A percentile compares a stretch with the other conserved stretches of the same genome.
Conservation (phyloP, 2,113 vertebrate species). For the Salvelinus fontinalis region DNA sequence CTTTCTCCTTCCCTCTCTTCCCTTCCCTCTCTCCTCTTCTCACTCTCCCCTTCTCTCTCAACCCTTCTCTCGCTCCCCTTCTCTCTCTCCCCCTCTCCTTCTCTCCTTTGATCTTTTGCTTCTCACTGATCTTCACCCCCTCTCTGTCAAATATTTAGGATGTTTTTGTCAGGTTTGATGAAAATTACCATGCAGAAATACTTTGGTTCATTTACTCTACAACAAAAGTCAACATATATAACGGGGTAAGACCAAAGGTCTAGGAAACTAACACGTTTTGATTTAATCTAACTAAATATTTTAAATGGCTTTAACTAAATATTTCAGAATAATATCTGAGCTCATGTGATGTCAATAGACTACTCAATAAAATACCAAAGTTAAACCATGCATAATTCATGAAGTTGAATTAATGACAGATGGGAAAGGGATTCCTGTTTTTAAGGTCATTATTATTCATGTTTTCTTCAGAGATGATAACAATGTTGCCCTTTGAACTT, state of each 20-base stretch:
- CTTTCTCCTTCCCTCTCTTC: background rate
- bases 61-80: conserved; percentile 8
- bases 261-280: too few relatives aligned
- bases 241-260: conserved; percentile 19
- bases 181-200: conserved; percentile 68
- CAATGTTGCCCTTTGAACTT: too few relatives aligned
- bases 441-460: background rate
- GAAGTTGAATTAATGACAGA: background rate
- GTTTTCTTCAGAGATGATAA: too few relatives aligned
- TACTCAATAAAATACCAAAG: conserved; percentile 13
- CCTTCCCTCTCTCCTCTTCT: too few relatives aligned
- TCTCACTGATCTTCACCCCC: conserved; percentile 71
- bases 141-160: conserved; percentile 77
- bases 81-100: conserved; percentile 17
- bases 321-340: conserved; percentile 19
- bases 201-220: conserved; percentile 68
- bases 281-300: conserved; percentile 17
- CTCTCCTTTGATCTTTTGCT: conserved; percentile 47
- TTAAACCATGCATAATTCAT: conserved; percentile 1
- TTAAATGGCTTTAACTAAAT: conserved; percentile 12
- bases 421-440: conserved; percentile 12
- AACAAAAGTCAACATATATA: conserved; percentile 47
- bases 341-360: conserved; percentile 9
- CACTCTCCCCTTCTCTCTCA: too few relatives aligned
- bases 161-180: conserved; percentile 71